Base-by-base conservation (phyloP, 2,113 vertebrate species). In the Petaurus breviceps region DNA sequence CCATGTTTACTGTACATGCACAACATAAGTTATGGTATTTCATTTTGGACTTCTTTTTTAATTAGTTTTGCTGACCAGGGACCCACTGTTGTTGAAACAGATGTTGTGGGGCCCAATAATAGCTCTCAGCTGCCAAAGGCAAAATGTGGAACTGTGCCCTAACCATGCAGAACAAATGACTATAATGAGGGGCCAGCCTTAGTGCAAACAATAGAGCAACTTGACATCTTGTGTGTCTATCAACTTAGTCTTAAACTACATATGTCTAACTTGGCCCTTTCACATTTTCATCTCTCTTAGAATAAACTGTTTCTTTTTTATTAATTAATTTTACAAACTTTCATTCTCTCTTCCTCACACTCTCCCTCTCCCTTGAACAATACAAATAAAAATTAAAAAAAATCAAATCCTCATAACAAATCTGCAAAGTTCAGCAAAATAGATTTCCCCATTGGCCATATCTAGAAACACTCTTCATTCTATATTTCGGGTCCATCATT, bases 81-180 rank as follows among this genome's bases (percentile, higher is more conserved):
- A 98, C 97, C 96, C 94, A 97, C 97, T 98, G 97, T 97, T 98
- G 97, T 98, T 98, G 97, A 98, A 98, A 99, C 98, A 99, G 98
- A 99, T 98, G 98, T 98, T 98, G 95, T 97, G 94, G 84, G 57
- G 93, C 92, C 98, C 98, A 98, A 97, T 98, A 98, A 99, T 98
- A 98, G 98, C 97, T 97, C 98, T 98, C 98, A 98, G 98, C 98
- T 98, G 98, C 98, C 98, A 98, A 97, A 97, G 96, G 93, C 96
- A 96, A 98, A 98, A 97, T 95, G 92, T 95, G 97, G 97, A 98
- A 98, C 98, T 98, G 90, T 96, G 95, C 95, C 93, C 96, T 97
- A 46, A 0, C 96, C 97, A 97, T 0, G 96, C 96, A 98, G 98
- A 98, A 98, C 96, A 98, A 98, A 98, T 97, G 97, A 98, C 93